Conservation (phyloP, 2,113 vertebrate species). For the Malurus melanocephalus region DNA sequence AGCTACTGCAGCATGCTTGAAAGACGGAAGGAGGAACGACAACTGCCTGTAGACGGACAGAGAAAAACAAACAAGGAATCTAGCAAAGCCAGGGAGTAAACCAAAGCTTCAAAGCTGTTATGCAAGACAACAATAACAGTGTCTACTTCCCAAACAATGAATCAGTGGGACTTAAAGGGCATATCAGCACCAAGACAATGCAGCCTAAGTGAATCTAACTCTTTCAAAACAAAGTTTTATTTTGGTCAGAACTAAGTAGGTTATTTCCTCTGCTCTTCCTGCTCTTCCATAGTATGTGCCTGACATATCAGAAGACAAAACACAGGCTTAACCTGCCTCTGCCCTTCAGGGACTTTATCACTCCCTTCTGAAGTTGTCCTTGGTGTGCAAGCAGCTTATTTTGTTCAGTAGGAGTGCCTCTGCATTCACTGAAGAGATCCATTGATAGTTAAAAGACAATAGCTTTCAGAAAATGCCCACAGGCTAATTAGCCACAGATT, state of each 20-base stretch:
- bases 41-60: background rate
- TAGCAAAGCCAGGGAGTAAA: background rate
- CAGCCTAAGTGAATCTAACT: background rate
- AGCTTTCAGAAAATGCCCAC: background rate
- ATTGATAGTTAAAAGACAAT: background rate
- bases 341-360: background rate
- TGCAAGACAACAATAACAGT: slow-evolving; percentile 2
- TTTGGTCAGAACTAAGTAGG: background rate
- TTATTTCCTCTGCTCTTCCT: background rate
- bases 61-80: background rate
- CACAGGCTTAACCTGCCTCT: background rate
- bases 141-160: slow-evolving; percentile 21
- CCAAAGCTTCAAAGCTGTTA: slow-evolving; percentile 3
- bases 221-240: slow-evolving; percentile 3
- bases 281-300: background rate
- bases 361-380: background rate
- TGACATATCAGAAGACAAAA: background rate
- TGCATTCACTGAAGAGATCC: background rate
- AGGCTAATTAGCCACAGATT: background rate
- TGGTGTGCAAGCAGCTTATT: background rate
- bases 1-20: background rate
- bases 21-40: background rate
- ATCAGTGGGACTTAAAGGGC: slow-evolving; percentile 16
- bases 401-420: background rate
- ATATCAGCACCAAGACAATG: background rate